Evolutionary conservation across 2,113 vertebrate genomes (phyloP).

Genomic region (Piprites chloris): DNA sequence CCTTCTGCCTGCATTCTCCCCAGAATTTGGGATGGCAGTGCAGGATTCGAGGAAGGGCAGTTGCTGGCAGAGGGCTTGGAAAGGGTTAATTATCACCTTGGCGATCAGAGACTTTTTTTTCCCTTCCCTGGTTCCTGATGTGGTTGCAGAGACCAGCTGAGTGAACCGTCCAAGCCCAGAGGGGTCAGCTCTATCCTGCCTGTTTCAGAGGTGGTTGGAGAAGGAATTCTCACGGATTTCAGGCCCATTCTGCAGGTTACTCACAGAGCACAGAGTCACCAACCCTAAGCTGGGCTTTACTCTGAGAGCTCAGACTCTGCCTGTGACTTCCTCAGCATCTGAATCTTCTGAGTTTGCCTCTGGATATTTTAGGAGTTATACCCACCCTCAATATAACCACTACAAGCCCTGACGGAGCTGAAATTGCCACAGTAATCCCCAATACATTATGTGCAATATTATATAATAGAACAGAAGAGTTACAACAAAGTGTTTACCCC

Average conservation of each 20-base stretch:
- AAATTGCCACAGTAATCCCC: not conserved
- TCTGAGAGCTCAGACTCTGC: not conserved
- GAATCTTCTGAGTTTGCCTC: not conserved
- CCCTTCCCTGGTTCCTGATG: not conserved
- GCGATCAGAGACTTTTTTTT: not conserved
- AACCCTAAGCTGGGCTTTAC: not conserved
- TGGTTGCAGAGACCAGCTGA: not conserved
- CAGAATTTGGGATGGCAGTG: not conserved
- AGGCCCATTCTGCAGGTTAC: rapidly evolving
- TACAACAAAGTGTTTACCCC: not conserved
- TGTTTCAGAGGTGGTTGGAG: not conserved
- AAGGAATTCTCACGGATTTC: not conserved
- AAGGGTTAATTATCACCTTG: not conserved
- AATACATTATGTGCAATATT: not conserved
- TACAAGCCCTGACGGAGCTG: not conserved
- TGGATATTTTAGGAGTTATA: not conserved
- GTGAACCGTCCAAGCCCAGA: not conserved
- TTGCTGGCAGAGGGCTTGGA: not conserved
- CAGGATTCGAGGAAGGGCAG: not conserved
- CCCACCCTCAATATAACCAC: not conserved
- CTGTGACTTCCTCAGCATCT: not conserved
- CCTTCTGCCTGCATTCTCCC: not conserved
- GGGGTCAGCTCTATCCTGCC: not conserved
- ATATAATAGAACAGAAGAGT: not conserved
- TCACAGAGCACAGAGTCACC: not conserved